phyloP scores from a whole-genome alignment of 2,797 vertebrate genomes.

The Eospalax fontanierii region DNA sequence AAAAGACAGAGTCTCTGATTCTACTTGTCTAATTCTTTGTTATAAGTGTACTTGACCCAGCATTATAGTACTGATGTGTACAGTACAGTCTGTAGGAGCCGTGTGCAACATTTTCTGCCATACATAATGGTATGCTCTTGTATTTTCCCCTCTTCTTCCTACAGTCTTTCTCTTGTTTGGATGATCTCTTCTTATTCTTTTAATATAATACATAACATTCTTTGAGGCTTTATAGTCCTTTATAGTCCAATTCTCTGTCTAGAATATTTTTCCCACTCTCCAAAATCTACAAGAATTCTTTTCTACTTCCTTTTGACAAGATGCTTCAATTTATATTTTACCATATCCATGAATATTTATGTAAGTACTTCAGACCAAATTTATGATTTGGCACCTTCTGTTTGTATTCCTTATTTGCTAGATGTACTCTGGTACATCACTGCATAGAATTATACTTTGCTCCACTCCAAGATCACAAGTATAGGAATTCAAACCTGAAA shows the following conservation, averaged over 20 bases:
- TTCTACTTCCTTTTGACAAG: background rate
- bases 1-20: conserved; percentile 57
- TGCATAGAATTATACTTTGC: background rate
- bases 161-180: background rate
- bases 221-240: background rate
- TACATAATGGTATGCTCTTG: background rate
- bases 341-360: conserved; percentile 1
- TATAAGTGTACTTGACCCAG: background rate
- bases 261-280: background rate
- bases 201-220: background rate
- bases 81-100: conserved; percentile 7
- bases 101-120: background rate
- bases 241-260: conserved; percentile 21
- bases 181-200: background rate
- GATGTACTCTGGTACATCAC: background rate
- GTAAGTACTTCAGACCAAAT: background rate
- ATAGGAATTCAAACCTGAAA: background rate
- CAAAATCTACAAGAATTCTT: background rate
- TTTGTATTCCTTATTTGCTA: background rate
- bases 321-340: background rate
- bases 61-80: background rate
- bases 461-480: background rate
- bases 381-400: background rate
- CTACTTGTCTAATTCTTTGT: background rate
- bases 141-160: background rate